Evolutionary conservation across 2,113 vertebrate genomes (phyloP), one percentile per base, ranked within the genome.

Genomic region (Perognathus longimembris): DNA sequence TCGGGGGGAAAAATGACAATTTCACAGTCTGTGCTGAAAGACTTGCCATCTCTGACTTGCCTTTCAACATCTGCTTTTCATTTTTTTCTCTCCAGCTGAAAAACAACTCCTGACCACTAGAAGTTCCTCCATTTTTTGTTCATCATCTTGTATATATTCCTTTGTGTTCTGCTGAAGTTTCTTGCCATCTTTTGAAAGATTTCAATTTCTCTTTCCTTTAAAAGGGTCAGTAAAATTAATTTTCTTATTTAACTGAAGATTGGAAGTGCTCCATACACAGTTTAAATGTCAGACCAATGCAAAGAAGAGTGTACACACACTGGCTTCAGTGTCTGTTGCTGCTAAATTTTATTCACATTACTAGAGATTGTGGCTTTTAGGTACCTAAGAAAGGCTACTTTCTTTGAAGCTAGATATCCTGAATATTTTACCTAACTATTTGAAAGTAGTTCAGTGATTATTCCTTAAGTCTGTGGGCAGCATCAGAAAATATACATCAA

Each of bases 21-120:
- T 99, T 98, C 85, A 99, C 98, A 97, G 94, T 98, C 98, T 95
- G 98, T 98, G 86, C 96, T 96, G 93, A 99, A 92, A 64, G 98
- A 89, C 45, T 88, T 71, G 5, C 50, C 30, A 89, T 95, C 20
- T 42, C 32, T 45, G 88, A 42, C 30, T 2, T 0, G 54, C 85
- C 3, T 36, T 24, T 93, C 85, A 85, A 42, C 77, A 86, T 77
- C 59, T 94, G 67, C 21, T 26, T 38, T 94, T 77, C 92, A 67
- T 85, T 96, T 93, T 82, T 94, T 91, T 87, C 67, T 9, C 17
- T 70, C 57, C 67, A 30, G 50, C 70, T 0, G 36, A 69, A 12
- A 70, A 78, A 75, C 24, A n/a, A 36, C 34, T n/a, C 9, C n/a
- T 67, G 22, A 73, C 75, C 70, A 92, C 78, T 91, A 93, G 26